These are phyloP conservation scores for Gobius niger DNA, from an alignment of 2,113 vertebrate species.

Conservation along the genomic window DNA sequence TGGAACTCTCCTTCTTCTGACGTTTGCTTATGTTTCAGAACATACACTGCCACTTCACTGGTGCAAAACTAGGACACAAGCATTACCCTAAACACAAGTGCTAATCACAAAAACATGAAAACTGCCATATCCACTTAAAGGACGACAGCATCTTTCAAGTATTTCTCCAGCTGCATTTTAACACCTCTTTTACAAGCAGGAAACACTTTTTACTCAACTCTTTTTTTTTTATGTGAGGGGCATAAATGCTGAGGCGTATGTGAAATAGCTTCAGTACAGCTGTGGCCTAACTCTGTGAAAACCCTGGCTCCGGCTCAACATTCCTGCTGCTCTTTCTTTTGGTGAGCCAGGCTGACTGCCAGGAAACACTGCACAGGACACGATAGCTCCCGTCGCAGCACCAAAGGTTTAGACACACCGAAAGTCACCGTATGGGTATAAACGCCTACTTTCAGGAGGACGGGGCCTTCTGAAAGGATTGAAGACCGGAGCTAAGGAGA, in stretches of 20 bases:
- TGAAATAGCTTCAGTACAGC: conserved; percentile 62
- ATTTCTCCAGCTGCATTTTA: background rate
- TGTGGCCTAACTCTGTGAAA: conserved; percentile 61
- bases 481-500: conserved; percentile 14
- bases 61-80: too few species aligned
- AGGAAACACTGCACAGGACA: conserved; percentile 51
- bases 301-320: conserved; percentile 67
- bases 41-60: too few species aligned
- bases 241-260: conserved; percentile 39
- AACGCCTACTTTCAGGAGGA: conserved; percentile 24
- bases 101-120: background rate
- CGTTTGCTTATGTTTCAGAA: too few species aligned
- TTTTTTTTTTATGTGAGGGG: background rate
- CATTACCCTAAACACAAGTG: too few species aligned
- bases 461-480: conserved; percentile 29
- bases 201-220: background rate
- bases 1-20: too few species aligned
- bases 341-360: conserved; percentile 44
- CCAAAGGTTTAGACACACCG: conserved; percentile 48
- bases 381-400: conserved; percentile 47
- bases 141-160: background rate
- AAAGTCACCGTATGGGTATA: conserved; percentile 18
- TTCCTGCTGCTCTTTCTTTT: conserved; percentile 53
- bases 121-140: background rate
- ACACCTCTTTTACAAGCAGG: conserved; percentile 2